Conservation (phyloP, 1,140 invertebrate genomes). For the Monomorium pharaonis region DNA sequence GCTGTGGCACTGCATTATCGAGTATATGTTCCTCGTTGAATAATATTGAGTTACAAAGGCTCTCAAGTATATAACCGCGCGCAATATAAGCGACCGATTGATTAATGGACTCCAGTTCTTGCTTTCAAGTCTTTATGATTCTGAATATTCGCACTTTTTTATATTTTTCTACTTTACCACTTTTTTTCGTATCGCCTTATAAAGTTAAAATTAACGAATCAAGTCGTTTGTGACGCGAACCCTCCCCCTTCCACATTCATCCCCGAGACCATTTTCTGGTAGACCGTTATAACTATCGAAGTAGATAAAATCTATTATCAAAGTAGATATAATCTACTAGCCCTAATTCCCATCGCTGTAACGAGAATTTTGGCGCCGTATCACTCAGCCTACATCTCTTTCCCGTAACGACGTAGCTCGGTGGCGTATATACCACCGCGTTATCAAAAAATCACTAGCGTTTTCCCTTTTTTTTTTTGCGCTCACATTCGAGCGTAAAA, state of each 20-base stretch:
- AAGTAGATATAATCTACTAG: neutral
- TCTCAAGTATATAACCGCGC: neutral
- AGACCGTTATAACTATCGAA: neutral
- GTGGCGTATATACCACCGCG: neutral
- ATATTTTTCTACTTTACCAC: neutral
- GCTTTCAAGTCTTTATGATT: neutral
- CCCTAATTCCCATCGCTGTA: neutral
- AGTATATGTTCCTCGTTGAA: neutral
- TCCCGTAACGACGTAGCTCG: neutral
- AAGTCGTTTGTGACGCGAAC: neutral
- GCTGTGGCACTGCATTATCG: constrained; percentile 3
- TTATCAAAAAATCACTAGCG: constrained; percentile 39
- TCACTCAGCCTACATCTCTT: constrained; percentile 1
- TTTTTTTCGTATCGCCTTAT: neutral
- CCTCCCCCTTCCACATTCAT: neutral
- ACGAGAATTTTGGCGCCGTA: neutral
- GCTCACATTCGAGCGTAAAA: constrained; percentile 44
- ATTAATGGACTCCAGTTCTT: neutral
- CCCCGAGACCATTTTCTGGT: neutral
- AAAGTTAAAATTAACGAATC: neutral
- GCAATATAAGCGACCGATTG: neutral
- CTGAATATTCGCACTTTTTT: neutral
- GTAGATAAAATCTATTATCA: neutral
- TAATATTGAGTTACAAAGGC: neutral
- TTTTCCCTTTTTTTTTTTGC: too few relatives aligned